Evolutionary conservation across 2,797 vertebrate genomes (phyloP).

Genomic region (Notamacropus eugenii): DNA sequence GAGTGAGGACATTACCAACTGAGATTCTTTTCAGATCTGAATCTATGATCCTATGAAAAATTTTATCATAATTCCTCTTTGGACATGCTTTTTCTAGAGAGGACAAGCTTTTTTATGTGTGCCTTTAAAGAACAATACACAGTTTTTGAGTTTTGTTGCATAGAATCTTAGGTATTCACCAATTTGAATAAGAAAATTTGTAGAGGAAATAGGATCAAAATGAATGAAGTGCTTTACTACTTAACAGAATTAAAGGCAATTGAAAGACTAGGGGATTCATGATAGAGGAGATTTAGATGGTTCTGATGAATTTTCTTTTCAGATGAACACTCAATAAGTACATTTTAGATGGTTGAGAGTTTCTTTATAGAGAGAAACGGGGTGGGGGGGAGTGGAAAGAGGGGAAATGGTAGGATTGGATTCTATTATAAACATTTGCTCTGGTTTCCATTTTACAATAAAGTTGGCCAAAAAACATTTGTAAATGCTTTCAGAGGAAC

Average conservation of each 20-base stretch:
- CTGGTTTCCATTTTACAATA: constrained; percentile 11
- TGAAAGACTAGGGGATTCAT: background rate
- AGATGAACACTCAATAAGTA: background rate
- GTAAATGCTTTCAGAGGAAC: background rate
- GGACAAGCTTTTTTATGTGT: background rate
- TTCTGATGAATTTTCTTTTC: constrained; percentile 13
- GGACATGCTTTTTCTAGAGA: background rate
- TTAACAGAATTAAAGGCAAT: background rate
- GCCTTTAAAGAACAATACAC: background rate
- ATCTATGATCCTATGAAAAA: background rate
- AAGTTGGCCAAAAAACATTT: background rate
- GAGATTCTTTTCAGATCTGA: background rate
- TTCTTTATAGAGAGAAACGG: background rate
- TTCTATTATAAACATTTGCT: constrained; percentile 23
- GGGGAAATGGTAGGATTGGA: background rate
- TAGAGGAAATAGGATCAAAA: background rate
- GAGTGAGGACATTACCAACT: background rate
- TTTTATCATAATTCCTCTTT: background rate
- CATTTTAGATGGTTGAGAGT: constrained; percentile 2
- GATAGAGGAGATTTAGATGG: background rate
- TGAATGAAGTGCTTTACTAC: background rate
- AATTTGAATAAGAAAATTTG: background rate
- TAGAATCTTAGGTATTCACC: background rate
- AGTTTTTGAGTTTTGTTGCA: background rate
- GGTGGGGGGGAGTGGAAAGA: background rate